These are phyloP conservation scores for Euwallacea similis DNA, from an alignment of 1,140 invertebrate species.

Conservation along the genomic window DNA sequence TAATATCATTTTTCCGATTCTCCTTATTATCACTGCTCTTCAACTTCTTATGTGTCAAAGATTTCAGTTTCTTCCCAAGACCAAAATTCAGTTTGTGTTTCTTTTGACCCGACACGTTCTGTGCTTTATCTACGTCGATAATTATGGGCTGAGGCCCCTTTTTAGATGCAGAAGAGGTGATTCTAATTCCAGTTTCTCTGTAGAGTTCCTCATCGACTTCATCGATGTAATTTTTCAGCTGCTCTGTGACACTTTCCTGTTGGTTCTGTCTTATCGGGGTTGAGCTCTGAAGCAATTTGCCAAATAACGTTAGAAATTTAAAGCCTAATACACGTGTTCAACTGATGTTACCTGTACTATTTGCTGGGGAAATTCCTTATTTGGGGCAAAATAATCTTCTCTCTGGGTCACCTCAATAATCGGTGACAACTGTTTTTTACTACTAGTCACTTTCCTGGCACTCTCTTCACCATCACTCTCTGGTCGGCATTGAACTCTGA, in stretches of 20 bases:
- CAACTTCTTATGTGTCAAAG: slow-evolving; percentile 39
- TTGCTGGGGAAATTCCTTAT: background rate
- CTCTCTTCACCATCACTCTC: slow-evolving; percentile 54
- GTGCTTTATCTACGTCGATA: slow-evolving; percentile 51
- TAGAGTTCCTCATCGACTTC: slow-evolving; percentile 47
- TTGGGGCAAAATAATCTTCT: slow-evolving; percentile 68
- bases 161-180: slow-evolving; percentile 26
- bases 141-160: slow-evolving; percentile 44
- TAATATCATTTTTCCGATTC: slow-evolving; percentile 22
- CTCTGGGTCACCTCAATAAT: slow-evolving; percentile 70
- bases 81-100: slow-evolving; percentile 39
- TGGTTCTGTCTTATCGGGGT: background rate
- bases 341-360: background rate
- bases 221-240: slow-evolving; percentile 48
- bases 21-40: slow-evolving; percentile 34
- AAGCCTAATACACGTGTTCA: too few relatives aligned
- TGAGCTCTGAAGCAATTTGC: background rate
- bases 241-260: slow-evolving; percentile 42
- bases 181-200: slow-evolving; percentile 46
- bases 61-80: slow-evolving; percentile 44
- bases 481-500: slow-evolving; percentile 54
- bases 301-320: background rate
- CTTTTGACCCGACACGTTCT: slow-evolving; percentile 45
- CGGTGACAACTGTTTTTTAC: slow-evolving; percentile 70
- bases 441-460: slow-evolving; percentile 25